Evolutionary conservation across 2,797 vertebrate species (phyloP), one percentile per base, ranked within the genome.

Genomic region (Cephalopachus bancanus): DNA sequence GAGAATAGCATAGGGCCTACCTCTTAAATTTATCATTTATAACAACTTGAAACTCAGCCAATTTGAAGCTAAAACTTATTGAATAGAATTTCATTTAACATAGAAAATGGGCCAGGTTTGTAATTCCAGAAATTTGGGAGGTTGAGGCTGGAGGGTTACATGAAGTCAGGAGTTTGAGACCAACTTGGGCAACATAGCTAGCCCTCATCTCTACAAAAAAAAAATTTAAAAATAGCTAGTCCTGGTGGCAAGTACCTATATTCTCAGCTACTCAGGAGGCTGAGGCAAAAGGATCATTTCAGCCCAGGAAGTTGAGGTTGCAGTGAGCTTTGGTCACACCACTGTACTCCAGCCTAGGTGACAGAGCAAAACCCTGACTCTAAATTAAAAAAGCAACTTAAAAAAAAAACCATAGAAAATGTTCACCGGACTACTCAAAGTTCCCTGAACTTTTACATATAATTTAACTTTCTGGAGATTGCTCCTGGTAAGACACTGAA

Each of bases 401-500:
- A 71, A 10, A 44, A 44, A 44, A 44, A 37, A 37, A 60, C 53
- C 33, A 64, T 12, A 64, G 20, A 17, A 89, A 83, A 65, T 65
- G 24, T 57, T 72, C 67, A 49, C 65, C 49, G 24, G 60, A 19
- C 37, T 78, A 60, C 55, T 26, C 67, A 37, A 57, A 65, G 49
- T 84, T 84, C 24, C 88, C 37, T 81, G 60, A 5, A 65, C 79
- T 95, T 75, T 94, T 49, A 71, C 8, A 17, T 59, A 22, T 22
- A 79, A 59, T 49, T 86, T 30, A 90, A 24, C 20, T 53, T 76
- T 81, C 44, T 59, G 22, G 55, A 49, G 17, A 59, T 26, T 79
- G 37, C 28, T 76, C 5, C 72, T 28, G 19, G 6, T 28, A 33
- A 83, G 53, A 74, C 64, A 65, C 4, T 59, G 28, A 30, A 37